phyloP scores from a whole-genome alignment of 1,140 invertebrate genomes.

The Drosophila ogumai region DNA sequence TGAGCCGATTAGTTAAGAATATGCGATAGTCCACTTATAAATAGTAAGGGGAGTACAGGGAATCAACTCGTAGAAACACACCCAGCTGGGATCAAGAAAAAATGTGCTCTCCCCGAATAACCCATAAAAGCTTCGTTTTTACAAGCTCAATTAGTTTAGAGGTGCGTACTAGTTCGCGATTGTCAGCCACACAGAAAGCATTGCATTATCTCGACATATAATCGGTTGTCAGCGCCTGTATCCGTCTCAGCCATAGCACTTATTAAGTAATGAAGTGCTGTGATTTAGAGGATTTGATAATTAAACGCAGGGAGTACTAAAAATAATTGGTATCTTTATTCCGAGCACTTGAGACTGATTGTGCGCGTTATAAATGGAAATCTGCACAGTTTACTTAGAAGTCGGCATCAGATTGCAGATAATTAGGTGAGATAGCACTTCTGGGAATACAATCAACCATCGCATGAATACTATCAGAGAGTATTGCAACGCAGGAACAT shows the following conservation, averaged over 20 bases:
- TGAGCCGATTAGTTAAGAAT: slow-evolving; percentile 15
- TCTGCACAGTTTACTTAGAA: slow-evolving; percentile 25
- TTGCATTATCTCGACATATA: neutral
- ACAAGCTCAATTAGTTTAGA: neutral
- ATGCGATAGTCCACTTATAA: neutral
- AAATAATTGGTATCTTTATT: slow-evolving; percentile 38
- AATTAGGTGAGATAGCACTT: slow-evolving; percentile 10
- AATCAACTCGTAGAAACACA: neutral
- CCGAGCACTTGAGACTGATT: slow-evolving; percentile 31
- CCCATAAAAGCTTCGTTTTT: neutral
- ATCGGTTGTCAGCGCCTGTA: neutral
- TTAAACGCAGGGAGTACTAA: slow-evolving; percentile 11
- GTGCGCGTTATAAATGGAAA: slow-evolving; percentile 36
- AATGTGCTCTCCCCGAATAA: neutral
- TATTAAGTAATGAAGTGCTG: slow-evolving; percentile 10
- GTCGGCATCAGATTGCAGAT: slow-evolving; percentile 7
- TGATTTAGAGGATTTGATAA: slow-evolving; percentile 19
- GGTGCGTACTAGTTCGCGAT: neutral
- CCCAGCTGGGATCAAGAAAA: neutral
- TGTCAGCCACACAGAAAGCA: neutral
- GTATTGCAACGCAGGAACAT: slow-evolving; percentile 25
- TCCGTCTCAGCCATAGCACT: neutral
- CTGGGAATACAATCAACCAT: slow-evolving; percentile 31
- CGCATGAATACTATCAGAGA: slow-evolving; percentile 13
- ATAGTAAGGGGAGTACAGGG: neutral